Conservation (phyloP, 1,140 invertebrate genomes). For the Saccostrea cuccullata region DNA sequence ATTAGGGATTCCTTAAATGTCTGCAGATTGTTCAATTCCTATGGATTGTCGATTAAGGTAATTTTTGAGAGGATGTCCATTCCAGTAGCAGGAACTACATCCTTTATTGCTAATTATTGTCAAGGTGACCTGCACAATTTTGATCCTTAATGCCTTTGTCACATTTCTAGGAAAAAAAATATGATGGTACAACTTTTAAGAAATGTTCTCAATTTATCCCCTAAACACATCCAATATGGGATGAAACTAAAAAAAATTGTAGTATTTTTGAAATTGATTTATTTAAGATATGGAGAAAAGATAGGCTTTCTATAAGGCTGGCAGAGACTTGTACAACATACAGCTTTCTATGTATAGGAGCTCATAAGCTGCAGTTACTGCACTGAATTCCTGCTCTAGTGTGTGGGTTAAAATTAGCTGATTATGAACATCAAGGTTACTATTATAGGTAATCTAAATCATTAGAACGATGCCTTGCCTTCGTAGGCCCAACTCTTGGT, state of each 20-base stretch:
- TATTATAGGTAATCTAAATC: conserved; percentile 1
- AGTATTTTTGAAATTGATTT: no score
- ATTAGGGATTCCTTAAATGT: not conserved
- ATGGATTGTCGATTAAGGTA: conserved; percentile 24
- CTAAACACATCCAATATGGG: no score
- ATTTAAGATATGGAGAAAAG: no score
- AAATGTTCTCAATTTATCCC: no score
- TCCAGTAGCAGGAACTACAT: conserved; percentile 15
- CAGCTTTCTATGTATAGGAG: not conserved
- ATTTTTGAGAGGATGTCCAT: conserved; percentile 18
- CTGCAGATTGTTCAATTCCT: not conserved
- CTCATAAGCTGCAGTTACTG: not conserved
- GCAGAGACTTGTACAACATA: no score
- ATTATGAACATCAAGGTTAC: not conserved
- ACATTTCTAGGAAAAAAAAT: not conserved
- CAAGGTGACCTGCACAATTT: not conserved
- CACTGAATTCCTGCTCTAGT: not conserved
- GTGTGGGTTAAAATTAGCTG: not conserved
- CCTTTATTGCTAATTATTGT: not conserved
- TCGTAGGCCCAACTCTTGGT: not conserved
- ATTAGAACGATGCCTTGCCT: not conserved
- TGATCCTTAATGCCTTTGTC: not conserved
- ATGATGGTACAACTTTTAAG: not conserved
- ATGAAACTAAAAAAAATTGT: no score
- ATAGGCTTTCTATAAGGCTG: no score